These are phyloP conservation scores for Semnornis frantzii DNA, from an alignment of 2,113 vertebrate species.

Conservation along the genomic window DNA sequence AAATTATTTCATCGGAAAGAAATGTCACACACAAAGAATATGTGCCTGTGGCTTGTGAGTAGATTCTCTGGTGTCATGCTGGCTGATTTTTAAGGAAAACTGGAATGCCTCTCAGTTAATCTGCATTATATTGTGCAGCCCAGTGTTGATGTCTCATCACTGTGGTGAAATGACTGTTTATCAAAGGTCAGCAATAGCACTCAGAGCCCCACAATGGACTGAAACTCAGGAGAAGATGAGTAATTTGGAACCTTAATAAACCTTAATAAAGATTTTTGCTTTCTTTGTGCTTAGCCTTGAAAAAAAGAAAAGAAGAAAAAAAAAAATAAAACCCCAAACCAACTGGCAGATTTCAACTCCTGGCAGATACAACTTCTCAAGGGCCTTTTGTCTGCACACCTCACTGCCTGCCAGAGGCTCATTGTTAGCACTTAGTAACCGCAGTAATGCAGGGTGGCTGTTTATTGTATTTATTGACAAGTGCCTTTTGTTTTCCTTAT, in stretches of 20 bases:
- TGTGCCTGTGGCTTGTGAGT: conserved; percentile 23
- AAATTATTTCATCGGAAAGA: conserved; percentile 40
- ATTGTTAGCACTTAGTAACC: conserved; percentile 27
- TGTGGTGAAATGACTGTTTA: conserved; percentile 66
- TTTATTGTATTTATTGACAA: conserved; percentile 44
- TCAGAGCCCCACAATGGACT: conserved; percentile 52
- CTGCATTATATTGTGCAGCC: conserved; percentile 48
- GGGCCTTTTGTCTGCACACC: conserved; percentile 59
- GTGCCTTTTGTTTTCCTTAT: conserved; percentile 36
- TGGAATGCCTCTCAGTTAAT: conserved; percentile 59
- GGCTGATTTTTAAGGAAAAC: conserved; percentile 50
- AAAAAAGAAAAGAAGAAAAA: background rate
- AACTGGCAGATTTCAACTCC: conserved; percentile 37
- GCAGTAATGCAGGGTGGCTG: background rate
- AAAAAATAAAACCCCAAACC: no score
- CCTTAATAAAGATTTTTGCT: conserved; percentile 46
- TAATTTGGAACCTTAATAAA: conserved; percentile 57
- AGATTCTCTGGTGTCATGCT: conserved; percentile 38
- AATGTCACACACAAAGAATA: conserved; percentile 20
- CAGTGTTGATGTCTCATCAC: conserved; percentile 43
- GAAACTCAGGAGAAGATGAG: conserved; percentile 58
- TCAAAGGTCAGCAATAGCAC: conserved; percentile 62
- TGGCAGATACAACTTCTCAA: conserved; percentile 59
- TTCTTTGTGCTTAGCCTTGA: conserved; percentile 67
- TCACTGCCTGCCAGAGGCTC: conserved; percentile 28